Percentiles rank a stretch among this genome's conserved stretches.
phyloP scores from a whole-genome alignment of 2,888 invertebrate genomes.

The Cryptus viduatorius region DNA sequence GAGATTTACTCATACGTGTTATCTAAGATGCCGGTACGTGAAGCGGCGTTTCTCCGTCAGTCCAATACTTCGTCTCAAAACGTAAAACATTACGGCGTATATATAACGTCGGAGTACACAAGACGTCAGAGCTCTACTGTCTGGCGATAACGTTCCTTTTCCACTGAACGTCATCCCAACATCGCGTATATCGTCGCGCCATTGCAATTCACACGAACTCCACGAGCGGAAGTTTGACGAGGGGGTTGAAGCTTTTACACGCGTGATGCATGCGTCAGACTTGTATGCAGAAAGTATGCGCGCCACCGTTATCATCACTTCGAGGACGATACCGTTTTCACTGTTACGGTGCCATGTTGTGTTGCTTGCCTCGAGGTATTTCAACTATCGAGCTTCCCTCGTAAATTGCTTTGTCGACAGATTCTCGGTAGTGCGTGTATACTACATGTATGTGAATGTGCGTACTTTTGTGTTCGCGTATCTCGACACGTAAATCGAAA shows the following conservation, averaged over 20 bases:
- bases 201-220: background rate
- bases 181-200: background rate
- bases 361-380: conserved; percentile 51
- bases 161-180: conserved; percentile 42
- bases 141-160: conserved; percentile 50
- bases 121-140: conserved; percentile 15
- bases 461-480: no score
- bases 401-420: conserved; percentile 65
- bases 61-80: conserved; percentile 20
- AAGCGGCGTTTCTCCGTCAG: background rate
- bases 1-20: conserved; percentile 21
- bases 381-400: conserved; percentile 40
- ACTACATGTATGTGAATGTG: no score
- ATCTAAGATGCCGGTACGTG: conserved; percentile 24
- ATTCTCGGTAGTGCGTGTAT: conserved; percentile 4
- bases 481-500: no score
- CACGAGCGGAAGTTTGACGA: conserved; percentile 19
- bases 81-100: conserved; percentile 44
- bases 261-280: background rate
- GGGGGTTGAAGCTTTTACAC: background rate
- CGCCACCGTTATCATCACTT: conserved; percentile 34
- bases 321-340: conserved; percentile 27
- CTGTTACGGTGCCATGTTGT: conserved; percentile 1
- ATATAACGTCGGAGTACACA: conserved; percentile 13
- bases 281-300: conserved; percentile 13